Evolutionary conservation across 2,888 invertebrate species (phyloP).

Genomic region (Himalopsyche japonica): DNA sequence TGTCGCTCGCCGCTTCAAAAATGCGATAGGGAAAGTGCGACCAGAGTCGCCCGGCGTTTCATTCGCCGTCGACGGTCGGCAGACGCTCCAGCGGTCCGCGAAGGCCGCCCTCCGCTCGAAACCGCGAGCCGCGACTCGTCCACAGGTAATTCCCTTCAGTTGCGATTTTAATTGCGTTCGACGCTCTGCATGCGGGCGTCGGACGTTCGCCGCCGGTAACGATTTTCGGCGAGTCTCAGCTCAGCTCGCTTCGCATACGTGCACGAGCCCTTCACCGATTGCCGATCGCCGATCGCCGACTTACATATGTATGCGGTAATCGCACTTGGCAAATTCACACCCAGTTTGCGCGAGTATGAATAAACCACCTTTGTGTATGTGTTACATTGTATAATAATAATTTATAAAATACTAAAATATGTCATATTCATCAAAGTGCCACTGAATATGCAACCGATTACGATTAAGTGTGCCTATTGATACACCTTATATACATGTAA

Average conservation of each 20-base stretch:
- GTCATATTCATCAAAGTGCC: too few relatives aligned
- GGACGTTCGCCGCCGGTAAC: background rate
- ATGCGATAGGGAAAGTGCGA: conserved; percentile 12
- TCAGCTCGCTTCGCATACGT: conserved; percentile 33
- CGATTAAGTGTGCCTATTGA: background rate
- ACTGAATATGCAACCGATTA: background rate
- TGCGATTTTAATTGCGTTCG: background rate
- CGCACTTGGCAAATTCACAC: conserved; percentile 42
- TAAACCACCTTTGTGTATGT: conserved; percentile 46
- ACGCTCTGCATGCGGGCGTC: conserved; percentile 11
- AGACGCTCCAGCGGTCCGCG: conserved; percentile 47
- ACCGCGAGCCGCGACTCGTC: conserved; percentile 2
- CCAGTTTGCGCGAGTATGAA: background rate
- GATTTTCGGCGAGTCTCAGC: background rate
- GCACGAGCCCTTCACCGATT: too few relatives aligned
- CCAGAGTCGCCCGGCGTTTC: conserved; percentile 3
- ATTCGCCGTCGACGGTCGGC: conserved; percentile 47
- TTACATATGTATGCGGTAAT: conserved; percentile 37
- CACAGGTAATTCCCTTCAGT: conserved; percentile 3
- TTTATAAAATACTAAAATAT: conserved; percentile 42
- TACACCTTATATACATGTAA: background rate
- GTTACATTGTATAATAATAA: conserved; percentile 45
- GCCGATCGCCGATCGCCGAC: too few relatives aligned
- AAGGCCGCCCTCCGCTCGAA: conserved; percentile 31
- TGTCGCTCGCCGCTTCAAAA: conserved; percentile 5